Conservation (phyloP, 1,140 invertebrate species). For the Drosophila busckii region DNA sequence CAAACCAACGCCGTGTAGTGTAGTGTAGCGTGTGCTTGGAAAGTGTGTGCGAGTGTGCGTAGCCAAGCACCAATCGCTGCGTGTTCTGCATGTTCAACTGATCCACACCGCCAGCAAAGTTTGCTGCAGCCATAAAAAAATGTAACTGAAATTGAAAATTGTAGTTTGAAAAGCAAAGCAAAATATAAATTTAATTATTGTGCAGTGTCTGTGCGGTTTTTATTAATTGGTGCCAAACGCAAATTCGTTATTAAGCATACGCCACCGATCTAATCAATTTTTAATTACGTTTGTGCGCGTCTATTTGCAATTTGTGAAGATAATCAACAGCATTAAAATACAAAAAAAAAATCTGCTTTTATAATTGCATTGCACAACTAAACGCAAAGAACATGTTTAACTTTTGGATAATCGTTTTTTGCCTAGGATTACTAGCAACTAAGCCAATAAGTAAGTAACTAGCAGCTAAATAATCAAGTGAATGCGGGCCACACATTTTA, state of each 20-base stretch:
- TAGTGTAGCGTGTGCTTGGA: slow-evolving; percentile 27
- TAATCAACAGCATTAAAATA: slow-evolving; percentile 46
- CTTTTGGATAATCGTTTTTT: slow-evolving; percentile 77
- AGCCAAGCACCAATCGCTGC: slow-evolving; percentile 1
- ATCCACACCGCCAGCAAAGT: slow-evolving; percentile 35
- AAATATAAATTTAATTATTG: slow-evolving; percentile 25
- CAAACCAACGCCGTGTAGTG: slow-evolving; percentile 28
- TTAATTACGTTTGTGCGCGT: slow-evolving; percentile 11
- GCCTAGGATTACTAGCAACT: slow-evolving; percentile 69
- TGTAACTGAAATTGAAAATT: slow-evolving; percentile 42
- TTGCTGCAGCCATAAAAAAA: slow-evolving; percentile 19
- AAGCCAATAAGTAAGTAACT: slow-evolving; percentile 72
- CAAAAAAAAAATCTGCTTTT: too few species aligned
- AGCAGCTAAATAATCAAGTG: not conserved
- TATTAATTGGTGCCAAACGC: slow-evolving; percentile 57
- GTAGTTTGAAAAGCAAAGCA: slow-evolving; percentile 14
- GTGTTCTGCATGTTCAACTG: not conserved
- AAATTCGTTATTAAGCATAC: slow-evolving; percentile 32
- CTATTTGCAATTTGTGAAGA: slow-evolving; percentile 49
- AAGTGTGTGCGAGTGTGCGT: not conserved
- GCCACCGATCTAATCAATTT: slow-evolving; percentile 51
- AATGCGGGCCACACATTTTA: not conserved
- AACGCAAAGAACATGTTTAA: too few species aligned
- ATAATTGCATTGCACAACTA: too few species aligned
- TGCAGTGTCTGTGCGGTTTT: slow-evolving; percentile 23